Percentiles rank a stretch among this genome's conserved stretches.
Evolutionary conservation across 1,140 invertebrate species (phyloP).

Genomic region (Drosophila funebris): DNA sequence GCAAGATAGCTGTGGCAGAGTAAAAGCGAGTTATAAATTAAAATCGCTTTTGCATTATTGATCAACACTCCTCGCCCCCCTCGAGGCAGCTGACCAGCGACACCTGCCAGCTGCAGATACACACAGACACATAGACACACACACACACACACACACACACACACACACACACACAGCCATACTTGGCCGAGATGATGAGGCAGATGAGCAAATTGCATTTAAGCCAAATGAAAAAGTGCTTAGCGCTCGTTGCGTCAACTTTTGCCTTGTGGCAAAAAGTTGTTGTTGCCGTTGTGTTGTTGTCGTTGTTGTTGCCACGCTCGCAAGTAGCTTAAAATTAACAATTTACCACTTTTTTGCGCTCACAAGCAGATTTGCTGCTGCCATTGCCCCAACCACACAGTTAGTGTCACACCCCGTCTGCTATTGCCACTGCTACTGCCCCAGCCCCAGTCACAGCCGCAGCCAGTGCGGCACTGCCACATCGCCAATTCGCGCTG

Average conservation of each 20-base stretch:
- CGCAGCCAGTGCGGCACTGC: neutral
- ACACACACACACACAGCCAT: neutral
- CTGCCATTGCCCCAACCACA: neutral
- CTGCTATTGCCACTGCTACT: neutral
- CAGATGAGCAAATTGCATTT: constrained; percentile 33
- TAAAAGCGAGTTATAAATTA: constrained; percentile 13
- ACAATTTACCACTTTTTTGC: constrained; percentile 75
- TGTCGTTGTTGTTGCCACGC: constrained; percentile 10
- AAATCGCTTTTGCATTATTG: constrained; percentile 26
- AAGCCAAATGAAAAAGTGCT: constrained; percentile 27
- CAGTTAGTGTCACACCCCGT: neutral
- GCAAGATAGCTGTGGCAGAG: neutral
- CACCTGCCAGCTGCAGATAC: constrained; percentile 8
- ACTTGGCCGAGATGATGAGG: neutral
- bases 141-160: neutral
- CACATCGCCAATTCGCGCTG: constrained; percentile 27
- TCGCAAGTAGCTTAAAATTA: constrained; percentile 72
- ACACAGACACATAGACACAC: neutral
- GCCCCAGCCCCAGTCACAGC: neutral
- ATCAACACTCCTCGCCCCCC: neutral
- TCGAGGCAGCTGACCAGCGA: neutral
- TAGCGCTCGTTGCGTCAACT: constrained; percentile 25
- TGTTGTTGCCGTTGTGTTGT: neutral
- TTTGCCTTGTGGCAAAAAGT: constrained; percentile 12
- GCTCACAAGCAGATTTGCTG: constrained; percentile 51